A percentile compares a stretch with the other conserved stretches of the same genome.
These are phyloP conservation scores for Drosophila hydei DNA, from an alignment of 1,140 invertebrate species.

Conservation along the genomic window DNA sequence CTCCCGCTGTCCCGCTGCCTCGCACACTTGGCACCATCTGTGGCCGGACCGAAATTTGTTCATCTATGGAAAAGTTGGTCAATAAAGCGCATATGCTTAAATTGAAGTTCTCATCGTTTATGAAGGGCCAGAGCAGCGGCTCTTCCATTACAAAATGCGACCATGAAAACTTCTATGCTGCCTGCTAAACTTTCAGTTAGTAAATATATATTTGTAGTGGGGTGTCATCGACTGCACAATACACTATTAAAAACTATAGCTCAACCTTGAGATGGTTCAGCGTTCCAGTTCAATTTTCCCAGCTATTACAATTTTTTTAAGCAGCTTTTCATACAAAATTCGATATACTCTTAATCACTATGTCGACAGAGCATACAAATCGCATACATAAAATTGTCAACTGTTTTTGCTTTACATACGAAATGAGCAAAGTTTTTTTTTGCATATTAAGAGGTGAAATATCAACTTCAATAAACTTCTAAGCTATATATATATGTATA, in stretches of 20 bases:
- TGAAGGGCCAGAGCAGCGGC: neutral
- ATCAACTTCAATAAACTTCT: neutral
- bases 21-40: neutral
- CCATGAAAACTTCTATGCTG: neutral
- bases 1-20: too few species aligned
- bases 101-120: constrained; percentile 3
- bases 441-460: too few species aligned
- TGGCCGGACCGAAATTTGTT: neutral
- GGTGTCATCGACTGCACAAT: neutral
- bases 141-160: neutral
- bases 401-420: neutral
- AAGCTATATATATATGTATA: neutral
- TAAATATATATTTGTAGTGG: neutral
- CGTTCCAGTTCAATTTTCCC: too few species aligned
- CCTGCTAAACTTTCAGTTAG: neutral
- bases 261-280: too few species aligned
- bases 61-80: neutral
- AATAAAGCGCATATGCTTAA: neutral
- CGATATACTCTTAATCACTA: neutral
- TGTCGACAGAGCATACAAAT: neutral
- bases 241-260: neutral
- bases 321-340: too few species aligned
- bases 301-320: too few species aligned
- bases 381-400: neutral
- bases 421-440: constrained; percentile 1